Percentiles rank a stretch among this genome's conserved stretches.
Evolutionary conservation across 1,140 invertebrate species (phyloP).

Genomic region (Bathynomus jamesi): DNA sequence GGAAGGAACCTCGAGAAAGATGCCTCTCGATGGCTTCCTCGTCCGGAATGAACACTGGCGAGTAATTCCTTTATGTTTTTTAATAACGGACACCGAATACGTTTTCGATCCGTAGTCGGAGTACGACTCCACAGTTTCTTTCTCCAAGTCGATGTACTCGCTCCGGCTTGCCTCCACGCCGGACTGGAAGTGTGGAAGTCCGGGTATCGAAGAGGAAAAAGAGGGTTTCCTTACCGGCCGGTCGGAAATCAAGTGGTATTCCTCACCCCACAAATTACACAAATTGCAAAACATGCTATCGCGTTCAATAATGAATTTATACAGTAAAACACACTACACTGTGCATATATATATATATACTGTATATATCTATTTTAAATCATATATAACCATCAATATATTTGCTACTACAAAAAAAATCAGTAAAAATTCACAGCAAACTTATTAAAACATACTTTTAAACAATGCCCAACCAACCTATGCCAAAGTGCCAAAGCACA

Average conservation of each 20-base stretch:
- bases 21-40: not conserved
- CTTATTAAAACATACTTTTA: too few relatives aligned
- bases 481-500: too few relatives aligned
- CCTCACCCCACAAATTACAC: not conserved
- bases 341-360: conserved; percentile 8
- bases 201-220: not conserved
- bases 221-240: not conserved
- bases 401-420: not conserved
- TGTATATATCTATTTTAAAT: not conserved
- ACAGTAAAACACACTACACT: too few relatives aligned
- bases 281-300: too few relatives aligned
- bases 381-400: not conserved
- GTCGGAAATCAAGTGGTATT: not conserved
- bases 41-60: not conserved
- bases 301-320: too few relatives aligned
- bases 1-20: not conserved
- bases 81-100: not conserved
- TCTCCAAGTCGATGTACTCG: not conserved
- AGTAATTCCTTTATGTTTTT: not conserved
- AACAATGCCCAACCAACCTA: too few relatives aligned
- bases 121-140: not conserved
- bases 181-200: not conserved
- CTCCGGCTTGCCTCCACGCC: not conserved
- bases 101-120: not conserved
- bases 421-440: not conserved